These are phyloP conservation scores for Dendrocopos noguchii DNA, from an alignment of 2,113 vertebrate genomes.

Conservation along the genomic window DNA sequence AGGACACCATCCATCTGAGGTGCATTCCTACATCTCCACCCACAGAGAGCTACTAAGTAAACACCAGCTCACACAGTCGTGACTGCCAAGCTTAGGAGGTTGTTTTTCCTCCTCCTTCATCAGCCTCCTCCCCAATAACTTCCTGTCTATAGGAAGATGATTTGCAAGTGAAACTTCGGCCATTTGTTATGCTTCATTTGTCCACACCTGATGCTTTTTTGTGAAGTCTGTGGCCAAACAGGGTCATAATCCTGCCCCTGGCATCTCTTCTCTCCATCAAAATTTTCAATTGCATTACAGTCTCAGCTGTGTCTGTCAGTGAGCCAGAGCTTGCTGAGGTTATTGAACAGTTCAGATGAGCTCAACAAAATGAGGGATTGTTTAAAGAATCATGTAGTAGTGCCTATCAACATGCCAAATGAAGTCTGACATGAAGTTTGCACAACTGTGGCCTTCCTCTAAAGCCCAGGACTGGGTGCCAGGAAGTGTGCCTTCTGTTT, in stretches of 20 bases:
- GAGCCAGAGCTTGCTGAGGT: background rate
- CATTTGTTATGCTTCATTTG: conserved; percentile 5
- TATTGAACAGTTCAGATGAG: background rate
- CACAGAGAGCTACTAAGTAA: background rate
- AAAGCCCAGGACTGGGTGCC: background rate
- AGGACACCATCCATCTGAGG: background rate
- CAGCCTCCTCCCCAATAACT: background rate
- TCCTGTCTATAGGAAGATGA: background rate
- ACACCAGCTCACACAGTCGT: background rate
- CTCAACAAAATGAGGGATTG: background rate
- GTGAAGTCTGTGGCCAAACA: conserved; percentile 6
- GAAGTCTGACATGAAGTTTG: background rate
- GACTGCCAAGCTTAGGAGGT: background rate
- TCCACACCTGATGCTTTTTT: background rate
- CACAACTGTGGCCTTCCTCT: background rate
- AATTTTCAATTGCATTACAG: background rate
- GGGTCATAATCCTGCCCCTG: background rate
- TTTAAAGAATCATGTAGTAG: background rate
- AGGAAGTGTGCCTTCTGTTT: background rate
- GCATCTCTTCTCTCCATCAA: background rate
- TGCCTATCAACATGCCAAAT: background rate
- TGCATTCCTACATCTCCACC: background rate
- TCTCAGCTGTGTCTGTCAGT: background rate
- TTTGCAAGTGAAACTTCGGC: conserved; percentile 11
- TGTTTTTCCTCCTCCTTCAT: background rate